A percentile compares a stretch with the other conserved stretches of the same genome.
Evolutionary conservation across 1,140 invertebrate genomes (phyloP).

Genomic region (Ceratina australensis): DNA sequence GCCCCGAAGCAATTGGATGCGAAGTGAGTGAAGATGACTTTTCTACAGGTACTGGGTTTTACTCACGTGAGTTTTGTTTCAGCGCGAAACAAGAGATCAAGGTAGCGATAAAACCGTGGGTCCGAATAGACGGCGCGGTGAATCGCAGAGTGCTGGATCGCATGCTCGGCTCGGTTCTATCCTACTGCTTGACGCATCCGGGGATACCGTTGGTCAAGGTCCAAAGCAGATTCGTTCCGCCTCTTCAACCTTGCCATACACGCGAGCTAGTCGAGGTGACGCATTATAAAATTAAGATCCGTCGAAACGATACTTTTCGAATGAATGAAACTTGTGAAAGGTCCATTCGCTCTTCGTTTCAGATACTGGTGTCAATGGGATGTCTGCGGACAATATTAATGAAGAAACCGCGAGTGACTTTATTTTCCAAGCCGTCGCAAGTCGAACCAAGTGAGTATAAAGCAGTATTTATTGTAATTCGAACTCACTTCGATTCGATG

Average conservation of each 20-base stretch:
- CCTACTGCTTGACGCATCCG: slow-evolving; percentile 83
- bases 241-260: slow-evolving; percentile 79
- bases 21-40: slow-evolving; percentile 70
- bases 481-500: slow-evolving; percentile 52
- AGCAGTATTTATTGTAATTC: no score
- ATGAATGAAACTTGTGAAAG: background rate
- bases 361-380: slow-evolving; percentile 76
- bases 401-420: slow-evolving; percentile 65
- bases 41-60: no score
- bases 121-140: slow-evolving; percentile 86
- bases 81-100: slow-evolving; percentile 76
- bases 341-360: slow-evolving; percentile 13
- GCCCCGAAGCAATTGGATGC: slow-evolving; percentile 71
- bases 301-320: no score
- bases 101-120: slow-evolving; percentile 84
- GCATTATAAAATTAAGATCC: no score
- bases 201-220: slow-evolving; percentile 80
- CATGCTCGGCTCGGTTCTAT: slow-evolving; percentile 84
- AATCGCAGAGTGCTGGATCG: slow-evolving; percentile 85
- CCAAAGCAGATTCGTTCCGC: slow-evolving; percentile 80
- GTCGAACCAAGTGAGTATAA: slow-evolving; percentile 70
- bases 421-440: slow-evolving; percentile 73
- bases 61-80: slow-evolving; percentile 42
- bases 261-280: slow-evolving; percentile 80
- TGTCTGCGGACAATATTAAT: slow-evolving; percentile 72